phyloP scores from a whole-genome alignment of 1,140 invertebrate genomes.

The Oryzaephilus surinamensis region DNA sequence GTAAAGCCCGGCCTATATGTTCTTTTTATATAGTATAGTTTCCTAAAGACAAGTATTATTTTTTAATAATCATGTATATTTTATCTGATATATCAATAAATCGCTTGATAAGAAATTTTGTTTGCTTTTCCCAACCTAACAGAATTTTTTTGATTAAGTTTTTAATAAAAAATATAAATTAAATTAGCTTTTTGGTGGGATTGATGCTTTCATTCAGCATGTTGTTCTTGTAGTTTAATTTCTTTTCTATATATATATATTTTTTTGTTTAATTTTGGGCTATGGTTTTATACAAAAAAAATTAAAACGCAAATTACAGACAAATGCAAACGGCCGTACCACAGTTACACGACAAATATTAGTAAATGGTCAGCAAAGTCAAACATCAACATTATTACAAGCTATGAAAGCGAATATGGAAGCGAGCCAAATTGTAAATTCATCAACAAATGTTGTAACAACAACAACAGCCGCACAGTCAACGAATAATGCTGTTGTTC shows the following conservation, averaged over 20 bases:
- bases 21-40: no score
- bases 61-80: no score
- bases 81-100: no score
- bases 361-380: conserved; percentile 31
- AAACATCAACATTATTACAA: conserved; percentile 30
- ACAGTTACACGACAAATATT: conserved; percentile 25
- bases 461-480: conserved; percentile 26
- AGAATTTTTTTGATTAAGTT: no score
- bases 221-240: conserved; percentile 1
- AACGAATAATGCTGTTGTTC: conserved; percentile 30
- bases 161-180: no score
- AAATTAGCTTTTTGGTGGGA: neutral
- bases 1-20: no score
- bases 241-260: neutral
- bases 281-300: neutral
- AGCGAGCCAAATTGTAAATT: conserved; percentile 6
- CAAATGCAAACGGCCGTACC: conserved; percentile 7
- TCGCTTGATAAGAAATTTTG: no score
- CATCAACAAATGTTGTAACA: conserved; percentile 8
- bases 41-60: no score
- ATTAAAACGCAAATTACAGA: conserved; percentile 11
- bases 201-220: conserved; percentile 2
- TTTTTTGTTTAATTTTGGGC: conserved; percentile 1
- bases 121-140: no score
- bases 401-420: conserved; percentile 31